These are phyloP conservation scores for Ammodramus savannarum DNA, from an alignment of 2,113 vertebrate species.

Conservation along the genomic window DNA sequence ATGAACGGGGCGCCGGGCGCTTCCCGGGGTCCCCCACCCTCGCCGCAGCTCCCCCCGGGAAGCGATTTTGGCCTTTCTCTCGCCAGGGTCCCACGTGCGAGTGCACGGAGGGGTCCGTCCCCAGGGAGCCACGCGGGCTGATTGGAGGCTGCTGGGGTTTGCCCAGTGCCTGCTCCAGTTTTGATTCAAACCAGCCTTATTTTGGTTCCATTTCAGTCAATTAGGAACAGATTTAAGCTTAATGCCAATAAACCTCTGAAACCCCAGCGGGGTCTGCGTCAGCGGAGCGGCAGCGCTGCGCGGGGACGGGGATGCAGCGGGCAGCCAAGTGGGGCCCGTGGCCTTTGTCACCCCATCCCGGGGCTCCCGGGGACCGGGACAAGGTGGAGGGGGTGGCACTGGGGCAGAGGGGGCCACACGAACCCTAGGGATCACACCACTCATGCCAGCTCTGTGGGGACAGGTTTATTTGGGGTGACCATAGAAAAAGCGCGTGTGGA, in stretches of 20 bases:
- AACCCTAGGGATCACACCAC: background rate
- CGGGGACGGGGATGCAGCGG: conserved; percentile 18
- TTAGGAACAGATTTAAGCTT: conserved; percentile 69
- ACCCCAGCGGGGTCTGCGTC: conserved; percentile 47
- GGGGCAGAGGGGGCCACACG: fast-evolving
- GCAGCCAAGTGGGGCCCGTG: background rate
- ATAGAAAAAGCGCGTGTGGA: background rate
- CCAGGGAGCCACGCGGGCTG: background rate
- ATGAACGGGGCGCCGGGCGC: background rate
- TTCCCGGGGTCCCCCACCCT: background rate
- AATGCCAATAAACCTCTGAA: conserved; percentile 65
- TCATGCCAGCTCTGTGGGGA: background rate
- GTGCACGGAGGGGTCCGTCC: background rate
- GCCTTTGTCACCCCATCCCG: background rate
- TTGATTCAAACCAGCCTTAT: conserved; percentile 63
- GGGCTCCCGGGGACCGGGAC: background rate
- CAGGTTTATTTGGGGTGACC: background rate
- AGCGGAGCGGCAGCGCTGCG: conserved; percentile 23
- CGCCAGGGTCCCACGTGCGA: background rate
- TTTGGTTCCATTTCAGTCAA: conserved; percentile 62
- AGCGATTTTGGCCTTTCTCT: background rate
- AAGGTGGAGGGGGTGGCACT: background rate
- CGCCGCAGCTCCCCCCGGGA: background rate
- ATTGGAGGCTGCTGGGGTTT: conserved; percentile 41
- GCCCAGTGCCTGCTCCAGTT: conserved; percentile 38